Conservation (phyloP, 2,113 vertebrate genomes). For the Plestiodon gilberti region DNA sequence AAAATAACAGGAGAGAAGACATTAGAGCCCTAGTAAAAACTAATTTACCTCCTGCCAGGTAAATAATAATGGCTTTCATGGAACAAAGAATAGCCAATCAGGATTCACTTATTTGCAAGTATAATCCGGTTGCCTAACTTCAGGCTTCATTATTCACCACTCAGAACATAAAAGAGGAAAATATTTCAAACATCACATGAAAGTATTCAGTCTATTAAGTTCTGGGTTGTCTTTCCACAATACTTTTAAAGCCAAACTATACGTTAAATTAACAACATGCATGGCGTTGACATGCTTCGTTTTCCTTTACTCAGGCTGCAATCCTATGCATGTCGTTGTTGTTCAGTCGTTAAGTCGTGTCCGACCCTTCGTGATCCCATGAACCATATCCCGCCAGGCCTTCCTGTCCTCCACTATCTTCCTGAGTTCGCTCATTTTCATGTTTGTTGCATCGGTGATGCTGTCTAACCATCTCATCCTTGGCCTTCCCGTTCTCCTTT, state of each 20-base stretch:
- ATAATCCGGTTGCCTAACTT: conserved; percentile 42
- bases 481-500: no score
- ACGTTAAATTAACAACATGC: no score
- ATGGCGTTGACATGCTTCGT: no score
- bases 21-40: conserved; percentile 9
- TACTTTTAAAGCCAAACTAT: conserved; percentile 10
- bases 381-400: no score
- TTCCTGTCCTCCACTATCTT: no score
- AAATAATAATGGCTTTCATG: conserved; percentile 35
- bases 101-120: conserved; percentile 33
- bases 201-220: conserved; percentile 8
- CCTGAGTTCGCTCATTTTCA: no score
- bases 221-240: conserved; percentile 35
- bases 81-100: neutral
- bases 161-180: conserved; percentile 54
- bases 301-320: no score
- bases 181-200: conserved; percentile 38
- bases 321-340: no score
- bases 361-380: no score
- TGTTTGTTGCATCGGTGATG: no score
- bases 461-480: no score
- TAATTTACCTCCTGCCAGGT: conserved; percentile 13
- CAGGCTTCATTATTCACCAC: conserved; percentile 22
- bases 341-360: no score
- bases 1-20: conserved; percentile 3